Conservation (phyloP, 2,113 vertebrate genomes). For the Guaruba guarouba region DNA sequence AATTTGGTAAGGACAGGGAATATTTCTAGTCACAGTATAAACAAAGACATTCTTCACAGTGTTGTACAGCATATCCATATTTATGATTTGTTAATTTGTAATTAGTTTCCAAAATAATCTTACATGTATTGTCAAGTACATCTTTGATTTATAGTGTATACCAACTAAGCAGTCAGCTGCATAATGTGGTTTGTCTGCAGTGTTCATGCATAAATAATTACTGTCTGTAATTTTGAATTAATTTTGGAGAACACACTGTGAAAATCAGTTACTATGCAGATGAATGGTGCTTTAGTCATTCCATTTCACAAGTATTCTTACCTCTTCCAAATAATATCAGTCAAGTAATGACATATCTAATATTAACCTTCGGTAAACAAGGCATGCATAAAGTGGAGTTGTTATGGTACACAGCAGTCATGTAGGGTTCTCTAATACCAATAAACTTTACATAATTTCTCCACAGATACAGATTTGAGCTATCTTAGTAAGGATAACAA, state of each 20-base stretch:
- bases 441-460: not conserved
- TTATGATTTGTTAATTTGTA: conserved; percentile 35
- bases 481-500: not conserved
- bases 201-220: conserved; percentile 22
- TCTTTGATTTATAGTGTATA: conserved; percentile 33
- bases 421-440: not conserved
- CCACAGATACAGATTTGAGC: not conserved
- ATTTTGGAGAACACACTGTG: not conserved
- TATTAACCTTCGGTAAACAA: not conserved
- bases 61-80: not conserved
- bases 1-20: not conserved
- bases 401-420: not conserved
- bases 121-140: conserved; percentile 16
- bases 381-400: not conserved
- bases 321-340: not conserved
- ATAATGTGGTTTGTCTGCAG: conserved; percentile 10
- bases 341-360: not conserved
- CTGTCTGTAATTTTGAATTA: conserved; percentile 17
- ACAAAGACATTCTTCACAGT: not conserved
- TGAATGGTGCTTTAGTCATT: not conserved
- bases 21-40: not conserved
- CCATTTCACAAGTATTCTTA: not conserved
- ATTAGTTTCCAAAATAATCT: conserved; percentile 45
- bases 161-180: not conserved
- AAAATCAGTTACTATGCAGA: not conserved